phyloP scores from a whole-genome alignment of 2,113 vertebrate genomes.

The Danionella cerebrum region DNA sequence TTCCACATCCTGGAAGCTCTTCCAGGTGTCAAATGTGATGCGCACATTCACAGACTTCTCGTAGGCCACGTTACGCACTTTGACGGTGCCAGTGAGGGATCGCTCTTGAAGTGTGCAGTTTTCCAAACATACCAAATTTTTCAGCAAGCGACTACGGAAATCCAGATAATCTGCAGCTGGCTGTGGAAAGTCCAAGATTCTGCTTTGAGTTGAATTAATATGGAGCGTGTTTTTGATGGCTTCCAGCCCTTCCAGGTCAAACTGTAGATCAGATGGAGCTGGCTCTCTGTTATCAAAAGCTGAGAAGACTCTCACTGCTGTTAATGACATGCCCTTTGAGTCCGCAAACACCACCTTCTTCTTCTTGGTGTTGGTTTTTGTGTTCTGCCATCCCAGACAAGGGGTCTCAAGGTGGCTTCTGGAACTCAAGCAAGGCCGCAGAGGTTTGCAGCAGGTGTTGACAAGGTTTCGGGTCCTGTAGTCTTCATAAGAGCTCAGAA shows the following conservation, averaged over 20 bases:
- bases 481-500: conserved; percentile 79
- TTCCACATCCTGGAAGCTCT: conserved; percentile 67
- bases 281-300: conserved; percentile 72
- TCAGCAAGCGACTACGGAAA: conserved; percentile 80
- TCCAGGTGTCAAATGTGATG: conserved; percentile 83
- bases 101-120: conserved; percentile 83
- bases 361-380: conserved; percentile 72
- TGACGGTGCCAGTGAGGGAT: conserved; percentile 78
- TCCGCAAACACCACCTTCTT: conserved; percentile 87
- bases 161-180: conserved; percentile 85
- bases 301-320: conserved; percentile 83
- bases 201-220: conserved; percentile 65
- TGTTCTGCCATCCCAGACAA: conserved; percentile 59
- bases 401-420: conserved; percentile 54
- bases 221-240: conserved; percentile 68
- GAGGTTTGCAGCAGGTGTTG: conserved; percentile 68
- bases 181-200: conserved; percentile 79
- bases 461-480: conserved; percentile 67
- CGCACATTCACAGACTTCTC: conserved; percentile 84
- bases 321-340: conserved; percentile 85
- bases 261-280: conserved; percentile 66
- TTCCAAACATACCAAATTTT: conserved; percentile 82
- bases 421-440: conserved; percentile 80
- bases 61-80: conserved; percentile 85
- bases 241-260: conserved; percentile 77